Evolutionary conservation across 30 jellyfish, hydroid and myxozoan species (phyloP).

Genomic region (Haliclystus octoradiatus): DNA sequence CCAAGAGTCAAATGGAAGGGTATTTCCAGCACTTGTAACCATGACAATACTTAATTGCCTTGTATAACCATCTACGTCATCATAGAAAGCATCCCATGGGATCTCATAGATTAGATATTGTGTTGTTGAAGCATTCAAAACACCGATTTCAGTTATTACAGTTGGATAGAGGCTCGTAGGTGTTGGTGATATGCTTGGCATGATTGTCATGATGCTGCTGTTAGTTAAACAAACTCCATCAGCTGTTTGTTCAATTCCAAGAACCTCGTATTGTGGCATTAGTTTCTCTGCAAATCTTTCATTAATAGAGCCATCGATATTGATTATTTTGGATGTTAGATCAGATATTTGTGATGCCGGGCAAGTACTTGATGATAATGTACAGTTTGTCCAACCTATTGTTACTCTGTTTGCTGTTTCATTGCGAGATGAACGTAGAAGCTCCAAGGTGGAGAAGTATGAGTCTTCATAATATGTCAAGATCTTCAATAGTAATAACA

Average conservation of each 20-base stretch:
- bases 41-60: neutral
- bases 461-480: constrained; percentile 40
- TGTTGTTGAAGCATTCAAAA: neutral
- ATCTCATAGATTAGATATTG: neutral
- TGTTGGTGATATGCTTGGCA: constrained; percentile 14
- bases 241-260: constrained; percentile 17
- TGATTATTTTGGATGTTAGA: constrained; percentile 31
- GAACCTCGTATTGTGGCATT: constrained; percentile 54
- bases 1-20: neutral
- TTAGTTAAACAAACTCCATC: constrained; percentile 21
- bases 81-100: neutral
- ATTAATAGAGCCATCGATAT: constrained; percentile 36
- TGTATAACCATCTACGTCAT: neutral
- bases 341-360: constrained; percentile 26
- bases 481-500: constrained; percentile 37
- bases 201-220: neutral
- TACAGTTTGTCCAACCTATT: constrained; percentile 83
- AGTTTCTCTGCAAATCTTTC: constrained; percentile 24
- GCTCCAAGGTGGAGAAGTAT: constrained; percentile 19
- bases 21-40: neutral
- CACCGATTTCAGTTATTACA: neutral
- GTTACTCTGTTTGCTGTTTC: constrained; percentile 22
- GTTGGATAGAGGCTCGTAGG: constrained; percentile 7
- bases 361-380: constrained; percentile 35
- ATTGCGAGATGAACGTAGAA: constrained; percentile 28